These are phyloP conservation scores for Pholis gunnellus DNA, from an alignment of 2,113 vertebrate species.

Conservation along the genomic window DNA sequence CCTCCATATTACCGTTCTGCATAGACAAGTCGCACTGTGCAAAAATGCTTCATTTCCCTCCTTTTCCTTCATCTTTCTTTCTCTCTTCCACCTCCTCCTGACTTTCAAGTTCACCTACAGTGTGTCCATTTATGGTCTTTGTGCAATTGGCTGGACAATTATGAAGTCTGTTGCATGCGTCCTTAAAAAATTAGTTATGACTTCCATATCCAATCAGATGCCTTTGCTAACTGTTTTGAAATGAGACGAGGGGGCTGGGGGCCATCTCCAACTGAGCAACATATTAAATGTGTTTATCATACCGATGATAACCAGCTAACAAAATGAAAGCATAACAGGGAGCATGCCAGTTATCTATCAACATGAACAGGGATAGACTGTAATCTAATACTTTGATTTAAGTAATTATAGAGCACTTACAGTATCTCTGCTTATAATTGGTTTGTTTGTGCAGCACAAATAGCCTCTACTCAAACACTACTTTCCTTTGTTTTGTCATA, in stretches of 20 bases:
- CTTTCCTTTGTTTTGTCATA: not conserved
- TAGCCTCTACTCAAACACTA: not conserved
- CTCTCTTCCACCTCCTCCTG: not conserved
- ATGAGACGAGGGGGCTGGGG: constrained; percentile 12
- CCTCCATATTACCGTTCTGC: constrained; percentile 29
- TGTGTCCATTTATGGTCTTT: not conserved
- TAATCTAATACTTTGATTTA: not conserved
- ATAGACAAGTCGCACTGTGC: constrained; percentile 26
- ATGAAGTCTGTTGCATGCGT: constrained; percentile 33
- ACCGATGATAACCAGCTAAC: constrained; percentile 39
- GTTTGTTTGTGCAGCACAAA: not conserved
- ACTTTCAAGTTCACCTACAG: not conserved
- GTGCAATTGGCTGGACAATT: constrained; percentile 49
- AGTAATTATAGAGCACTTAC: constrained; percentile 20
- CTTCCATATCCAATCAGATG: constrained; percentile 46
- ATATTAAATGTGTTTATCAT: constrained; percentile 65
- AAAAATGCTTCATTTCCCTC: constrained; percentile 25
- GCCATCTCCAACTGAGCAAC: constrained; percentile 48
- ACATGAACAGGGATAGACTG: not conserved
- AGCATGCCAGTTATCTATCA: not conserved
- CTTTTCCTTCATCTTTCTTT: constrained; percentile 6
- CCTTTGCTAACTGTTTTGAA: constrained; percentile 37
- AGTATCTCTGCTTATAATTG: not conserved
- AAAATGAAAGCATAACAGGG: constrained; percentile 30
- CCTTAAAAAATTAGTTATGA: constrained; percentile 28